Evolutionary conservation across 2,888 invertebrate species (phyloP).

Genomic region (Agonopterix alstromeriana): DNA sequence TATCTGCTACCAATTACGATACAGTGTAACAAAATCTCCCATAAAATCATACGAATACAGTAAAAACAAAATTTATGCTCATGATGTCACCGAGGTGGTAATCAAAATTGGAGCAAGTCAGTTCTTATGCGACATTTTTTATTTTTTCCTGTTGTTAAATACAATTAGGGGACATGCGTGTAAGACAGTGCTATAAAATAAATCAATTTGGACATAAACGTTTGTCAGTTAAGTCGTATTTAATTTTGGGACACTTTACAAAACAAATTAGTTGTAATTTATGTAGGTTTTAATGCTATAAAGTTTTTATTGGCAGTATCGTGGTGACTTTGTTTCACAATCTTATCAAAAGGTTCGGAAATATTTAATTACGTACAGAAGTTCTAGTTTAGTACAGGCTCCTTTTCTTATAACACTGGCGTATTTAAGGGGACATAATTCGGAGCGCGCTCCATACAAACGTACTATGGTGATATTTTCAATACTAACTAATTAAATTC

Average conservation of each 20-base stretch:
- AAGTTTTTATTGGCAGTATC: conserved; percentile 2
- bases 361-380: no score
- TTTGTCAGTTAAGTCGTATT: conserved; percentile 7
- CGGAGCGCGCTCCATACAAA: no score
- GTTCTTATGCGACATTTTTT: conserved; percentile 7
- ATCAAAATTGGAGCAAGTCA: conserved; percentile 27
- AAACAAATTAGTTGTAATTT: conserved; percentile 10
- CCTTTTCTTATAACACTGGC: no score
- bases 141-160: conserved; percentile 12
- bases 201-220: conserved; percentile 22
- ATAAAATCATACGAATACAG: conserved; percentile 15
- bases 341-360: no score
- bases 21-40: conserved; percentile 16
- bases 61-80: conserved; percentile 25
- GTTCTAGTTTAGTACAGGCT: no score
- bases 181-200: conserved; percentile 19
- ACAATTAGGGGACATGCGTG: conserved; percentile 16
- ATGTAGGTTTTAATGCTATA: conserved; percentile 6
- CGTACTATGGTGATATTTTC: no score
- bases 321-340: no score
- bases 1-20: conserved; percentile 11
- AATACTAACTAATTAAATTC: no score
- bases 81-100: conserved; percentile 19
- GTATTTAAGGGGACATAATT: no score
- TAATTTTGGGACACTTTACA: conserved; percentile 5